Conservation (phyloP, 1,140 invertebrate species). For the Dufourea novaeangliae region DNA sequence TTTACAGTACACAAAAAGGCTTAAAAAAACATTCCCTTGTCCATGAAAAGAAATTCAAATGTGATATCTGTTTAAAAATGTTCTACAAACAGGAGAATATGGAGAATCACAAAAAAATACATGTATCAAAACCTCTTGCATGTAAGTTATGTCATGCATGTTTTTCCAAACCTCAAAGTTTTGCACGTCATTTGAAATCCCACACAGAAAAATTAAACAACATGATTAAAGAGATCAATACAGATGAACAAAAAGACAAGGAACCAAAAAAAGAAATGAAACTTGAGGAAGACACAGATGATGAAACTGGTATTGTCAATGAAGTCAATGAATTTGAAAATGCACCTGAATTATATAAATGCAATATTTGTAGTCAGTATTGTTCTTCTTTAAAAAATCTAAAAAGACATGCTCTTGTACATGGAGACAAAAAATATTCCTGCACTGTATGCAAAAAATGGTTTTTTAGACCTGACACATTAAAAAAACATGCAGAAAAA, state of each 20-base stretch:
- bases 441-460: constrained; percentile 80
- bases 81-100: constrained; percentile 77
- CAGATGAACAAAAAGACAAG: constrained; percentile 54
- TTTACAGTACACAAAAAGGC: constrained; percentile 74
- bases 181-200: constrained; percentile 71
- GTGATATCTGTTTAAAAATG: constrained; percentile 74
- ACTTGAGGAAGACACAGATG: constrained; percentile 65
- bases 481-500: constrained; percentile 79
- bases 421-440: constrained; percentile 80
- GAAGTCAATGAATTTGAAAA: constrained; percentile 73
- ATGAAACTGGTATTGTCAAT: constrained; percentile 64
- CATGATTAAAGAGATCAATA: constrained; percentile 65
- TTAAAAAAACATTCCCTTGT: constrained; percentile 76
- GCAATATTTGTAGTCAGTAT: constrained; percentile 76
- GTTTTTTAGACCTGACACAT: constrained; percentile 78
- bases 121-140: constrained; percentile 72
- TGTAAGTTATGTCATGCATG: constrained; percentile 73
- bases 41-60: constrained; percentile 77
- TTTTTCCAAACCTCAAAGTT: constrained; percentile 71
- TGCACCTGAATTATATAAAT: constrained; percentile 77
- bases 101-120: constrained; percentile 74
- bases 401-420: constrained; percentile 76
- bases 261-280: constrained; percentile 62
- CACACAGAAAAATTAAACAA: constrained; percentile 70
- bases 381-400: constrained; percentile 79